These are phyloP conservation scores for Trichosurus vulpecula DNA, from an alignment of 2,797 vertebrate species.

Conservation along the genomic window DNA sequence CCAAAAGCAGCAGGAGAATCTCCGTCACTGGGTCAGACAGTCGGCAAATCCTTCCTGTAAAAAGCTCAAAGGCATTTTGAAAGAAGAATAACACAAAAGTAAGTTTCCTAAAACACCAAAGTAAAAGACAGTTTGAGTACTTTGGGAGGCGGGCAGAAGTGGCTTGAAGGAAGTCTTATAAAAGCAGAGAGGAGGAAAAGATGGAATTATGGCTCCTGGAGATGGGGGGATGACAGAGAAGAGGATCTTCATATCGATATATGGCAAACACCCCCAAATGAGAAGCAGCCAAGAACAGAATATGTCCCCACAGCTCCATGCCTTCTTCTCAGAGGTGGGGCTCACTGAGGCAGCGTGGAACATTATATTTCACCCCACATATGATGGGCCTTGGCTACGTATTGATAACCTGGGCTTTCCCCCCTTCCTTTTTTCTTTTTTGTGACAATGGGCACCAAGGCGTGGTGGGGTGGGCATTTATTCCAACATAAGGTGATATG, in stretches of 20 bases:
- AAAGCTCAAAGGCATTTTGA: background rate
- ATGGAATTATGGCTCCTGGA: background rate
- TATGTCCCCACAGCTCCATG: background rate
- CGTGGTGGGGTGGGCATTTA: background rate
- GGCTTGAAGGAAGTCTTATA: background rate
- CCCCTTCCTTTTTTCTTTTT: background rate
- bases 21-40: rapidly evolving
- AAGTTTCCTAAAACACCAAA: background rate
- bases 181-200: background rate
- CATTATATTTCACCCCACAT: background rate
- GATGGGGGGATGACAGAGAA: background rate
- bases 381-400: background rate
- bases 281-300: background rate
- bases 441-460: background rate
- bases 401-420: background rate
- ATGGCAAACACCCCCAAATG: background rate
- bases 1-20: rapidly evolving
- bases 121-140: background rate
- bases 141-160: rapidly evolving
- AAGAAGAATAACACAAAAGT: background rate
- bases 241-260: background rate
- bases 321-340: background rate
- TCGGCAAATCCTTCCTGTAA: background rate
- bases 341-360: background rate
- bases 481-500: background rate